phyloP scores from a whole-genome alignment of 2,113 vertebrate genomes.

The Malurus melanocephalus region DNA sequence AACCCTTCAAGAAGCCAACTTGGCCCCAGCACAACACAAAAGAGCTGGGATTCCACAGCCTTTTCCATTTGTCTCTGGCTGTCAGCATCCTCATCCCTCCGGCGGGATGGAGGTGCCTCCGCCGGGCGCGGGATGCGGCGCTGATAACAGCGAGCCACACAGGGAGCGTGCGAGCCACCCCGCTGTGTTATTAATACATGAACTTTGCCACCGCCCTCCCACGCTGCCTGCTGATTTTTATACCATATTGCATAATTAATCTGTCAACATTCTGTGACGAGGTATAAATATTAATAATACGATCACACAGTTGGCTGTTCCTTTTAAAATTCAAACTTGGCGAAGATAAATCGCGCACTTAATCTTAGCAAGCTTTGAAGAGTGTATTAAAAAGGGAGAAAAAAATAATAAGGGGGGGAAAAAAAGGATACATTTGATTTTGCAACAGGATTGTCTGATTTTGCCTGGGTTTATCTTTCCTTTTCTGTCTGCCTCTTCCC shows the following conservation, averaged over 20 bases:
- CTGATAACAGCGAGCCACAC: neutral
- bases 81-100: neutral
- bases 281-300: constrained; percentile 82
- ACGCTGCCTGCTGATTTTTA: constrained; percentile 72
- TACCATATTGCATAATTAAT: constrained; percentile 82
- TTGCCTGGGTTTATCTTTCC: neutral
- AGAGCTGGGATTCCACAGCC: neutral
- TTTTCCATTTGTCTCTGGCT: rapidly evolving
- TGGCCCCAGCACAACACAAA: neutral
- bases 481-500: neutral
- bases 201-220: constrained; percentile 68
- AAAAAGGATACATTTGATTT: neutral
- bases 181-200: constrained; percentile 68
- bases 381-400: constrained; percentile 4
- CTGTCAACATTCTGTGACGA: constrained; percentile 79
- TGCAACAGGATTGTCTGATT: neutral
- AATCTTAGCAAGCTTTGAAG: constrained; percentile 68
- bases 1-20: too few relatives aligned
- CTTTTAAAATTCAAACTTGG: constrained; percentile 71
- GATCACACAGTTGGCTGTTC: constrained; percentile 74
- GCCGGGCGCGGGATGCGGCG: neutral
- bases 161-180: constrained; percentile 13
- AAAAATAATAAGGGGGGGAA: neutral
- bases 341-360: constrained; percentile 71
- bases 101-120: neutral